phyloP scores from a whole-genome alignment of 1,140 invertebrate species.

The Saccostrea glomerata region DNA sequence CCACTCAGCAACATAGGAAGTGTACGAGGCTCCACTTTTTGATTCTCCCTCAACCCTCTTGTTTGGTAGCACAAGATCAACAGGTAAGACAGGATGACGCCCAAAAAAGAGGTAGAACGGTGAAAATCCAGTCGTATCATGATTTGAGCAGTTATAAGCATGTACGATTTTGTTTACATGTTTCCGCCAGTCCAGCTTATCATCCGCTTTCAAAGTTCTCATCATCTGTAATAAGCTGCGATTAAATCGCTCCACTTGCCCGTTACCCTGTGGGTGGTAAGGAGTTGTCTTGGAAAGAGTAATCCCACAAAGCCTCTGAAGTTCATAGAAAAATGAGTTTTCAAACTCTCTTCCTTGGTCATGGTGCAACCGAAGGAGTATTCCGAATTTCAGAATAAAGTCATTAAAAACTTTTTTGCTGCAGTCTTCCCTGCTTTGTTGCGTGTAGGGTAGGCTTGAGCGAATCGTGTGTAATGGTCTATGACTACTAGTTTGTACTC shows the following conservation, averaged over 20 bases:
- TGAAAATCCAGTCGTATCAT: constrained; percentile 54
- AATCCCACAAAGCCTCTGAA: constrained; percentile 43
- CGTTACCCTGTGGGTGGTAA: constrained; percentile 54
- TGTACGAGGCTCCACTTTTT: not conserved
- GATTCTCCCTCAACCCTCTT: constrained; percentile 2
- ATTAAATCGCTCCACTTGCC: constrained; percentile 50
- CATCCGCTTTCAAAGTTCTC: constrained; percentile 42
- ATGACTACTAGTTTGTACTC: constrained; percentile 53
- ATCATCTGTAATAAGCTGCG: constrained; percentile 49
- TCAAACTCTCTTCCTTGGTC: constrained; percentile 51
- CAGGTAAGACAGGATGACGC: constrained; percentile 50
- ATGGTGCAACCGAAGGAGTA: constrained; percentile 46
- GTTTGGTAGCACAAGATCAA: constrained; percentile 53
- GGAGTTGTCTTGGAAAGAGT: constrained; percentile 23
- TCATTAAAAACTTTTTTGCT: constrained; percentile 56
- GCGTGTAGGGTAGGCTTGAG: constrained; percentile 46
- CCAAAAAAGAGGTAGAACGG: constrained; percentile 57
- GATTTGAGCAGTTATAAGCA: constrained; percentile 48
- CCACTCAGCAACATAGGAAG: constrained; percentile 24
- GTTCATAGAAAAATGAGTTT: constrained; percentile 41
- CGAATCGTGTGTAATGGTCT: constrained; percentile 57
- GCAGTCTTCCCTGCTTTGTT: constrained; percentile 50
- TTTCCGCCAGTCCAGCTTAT: constrained; percentile 47
- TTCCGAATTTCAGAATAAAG: constrained; percentile 57
- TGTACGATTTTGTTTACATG: constrained; percentile 54